These are phyloP conservation scores for Glareola pratincola DNA, from an alignment of 2,113 vertebrate species.

Conservation along the genomic window DNA sequence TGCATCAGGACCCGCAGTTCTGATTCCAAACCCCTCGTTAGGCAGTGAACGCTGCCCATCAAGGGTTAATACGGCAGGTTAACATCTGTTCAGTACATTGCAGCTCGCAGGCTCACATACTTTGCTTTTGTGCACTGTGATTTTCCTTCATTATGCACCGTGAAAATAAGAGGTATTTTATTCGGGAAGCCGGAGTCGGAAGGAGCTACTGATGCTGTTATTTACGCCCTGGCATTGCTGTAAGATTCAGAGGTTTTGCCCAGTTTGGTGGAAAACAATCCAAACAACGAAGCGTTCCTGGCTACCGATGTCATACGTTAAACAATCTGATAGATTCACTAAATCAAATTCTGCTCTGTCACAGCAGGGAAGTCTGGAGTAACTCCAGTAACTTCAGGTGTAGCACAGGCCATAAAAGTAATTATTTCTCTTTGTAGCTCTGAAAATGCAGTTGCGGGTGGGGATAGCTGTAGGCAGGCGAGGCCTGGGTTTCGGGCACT, in stretches of 20 bases:
- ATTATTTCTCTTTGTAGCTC: background rate
- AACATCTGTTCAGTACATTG: too few relatives aligned
- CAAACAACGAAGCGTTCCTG: background rate
- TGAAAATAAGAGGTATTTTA: background rate
- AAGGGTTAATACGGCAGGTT: background rate
- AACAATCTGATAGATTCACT: background rate
- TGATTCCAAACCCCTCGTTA: accelerated
- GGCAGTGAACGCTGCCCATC: accelerated
- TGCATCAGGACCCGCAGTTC: background rate
- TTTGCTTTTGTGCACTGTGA: background rate
- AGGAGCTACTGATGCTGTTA: background rate
- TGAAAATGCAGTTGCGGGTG: background rate
- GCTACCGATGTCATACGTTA: background rate
- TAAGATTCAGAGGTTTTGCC: background rate
- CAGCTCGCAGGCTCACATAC: accelerated
- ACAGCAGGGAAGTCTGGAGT: background rate
- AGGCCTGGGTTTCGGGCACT: accelerated
- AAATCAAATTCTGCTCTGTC: background rate
- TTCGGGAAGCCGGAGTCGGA: background rate
- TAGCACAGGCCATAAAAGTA: background rate
- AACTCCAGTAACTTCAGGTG: background rate
- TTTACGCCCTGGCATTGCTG: background rate
- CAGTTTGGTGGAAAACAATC: background rate
- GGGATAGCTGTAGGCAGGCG: background rate
- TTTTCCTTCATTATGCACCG: background rate